Evolutionary conservation across 1,140 invertebrate species (phyloP), one percentile per base, ranked within the genome.

Genomic region (Apocrypta bakeri): DNA sequence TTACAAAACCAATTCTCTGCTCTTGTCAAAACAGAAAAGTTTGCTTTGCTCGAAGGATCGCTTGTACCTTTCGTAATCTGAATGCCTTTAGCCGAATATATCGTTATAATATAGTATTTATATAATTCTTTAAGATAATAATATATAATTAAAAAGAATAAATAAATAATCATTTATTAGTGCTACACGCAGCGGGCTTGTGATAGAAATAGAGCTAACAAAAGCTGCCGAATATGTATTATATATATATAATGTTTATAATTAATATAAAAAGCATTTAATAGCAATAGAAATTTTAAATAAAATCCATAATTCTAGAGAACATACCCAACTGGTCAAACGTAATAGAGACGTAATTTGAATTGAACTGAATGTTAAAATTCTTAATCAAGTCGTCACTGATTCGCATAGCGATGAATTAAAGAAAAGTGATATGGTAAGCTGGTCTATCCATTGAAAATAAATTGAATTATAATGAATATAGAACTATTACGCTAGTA

Each of bases 141-240:
- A 73, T n/a, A 25, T 71, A 78, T 78, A 82, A 82, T 72, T 64
- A 48, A 56, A 66, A 25, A 37, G 21, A 66, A 78, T n/a, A n/a
- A n/a, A n/a, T n/a, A 68, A 64, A 82, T 81, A 77, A 82, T 76
- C 72, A 66, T 17, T 64, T 78, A 78, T 24, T 64, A 85, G 90
- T 92, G 91, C 90, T 92, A 88, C 87, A 87, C 86, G 87, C 87
- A 90, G 88, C 90, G 87, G 90, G 89, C 89, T 90, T 87, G 90
- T 92, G 90, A 79, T 72, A 90, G 7, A 56, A 21, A 56, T 56
- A 90, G 88, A 88, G 89, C 89, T 87, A 86, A 90, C 85, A 89
- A 88, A 91, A 91, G 89, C 89, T 89, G 88, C 88, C 87, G 89
- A 89, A 90, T 86, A 85, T 89, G n/a, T n/a, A n/a, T n/a, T n/a